Base-by-base conservation (phyloP, 2,797 vertebrate species). In the Liparis tanakae region DNA sequence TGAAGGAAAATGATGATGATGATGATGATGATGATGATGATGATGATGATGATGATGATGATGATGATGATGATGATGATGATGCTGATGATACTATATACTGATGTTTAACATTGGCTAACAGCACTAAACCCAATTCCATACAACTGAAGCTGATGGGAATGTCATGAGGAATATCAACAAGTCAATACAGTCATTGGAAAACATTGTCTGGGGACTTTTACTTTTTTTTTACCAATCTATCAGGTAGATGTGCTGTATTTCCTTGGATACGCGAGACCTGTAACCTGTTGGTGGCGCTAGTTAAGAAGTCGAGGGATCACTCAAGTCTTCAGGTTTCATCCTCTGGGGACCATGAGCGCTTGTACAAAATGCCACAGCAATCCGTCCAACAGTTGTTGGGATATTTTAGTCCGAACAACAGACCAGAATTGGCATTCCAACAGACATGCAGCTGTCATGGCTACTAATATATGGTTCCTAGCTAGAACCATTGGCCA, bases 391-490 rank as follows among this genome's bases (percentile, higher is more conserved):
- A 25, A 2, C 36, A 39, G 44, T 10, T 51, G 10, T 39, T 39
- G 20, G 37, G n/a, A 59, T 58, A 18, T 70, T 51, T 48, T 44
- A 12, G 14, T 59, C 39, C 18, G 7, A 18, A 51, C 6, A 17
- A 46, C 44, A 15, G 18, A 50, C 56, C 18, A 10, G n/a, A 36
- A 18, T 12, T 39, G 51, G 50, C 41, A 36, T 58, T 25, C 30
- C 30, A 6, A 4, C 9, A 61, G 46, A 39, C n/a, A 41, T 2
- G 13, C 54, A 36, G 36, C 36, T 48, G 5, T 36, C 37, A 14
- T 50, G 12, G 62, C 60, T 46, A 67, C 53, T 59, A 22, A 67
- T 73, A 68, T 44, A 48, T 65, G 59, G 25, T 20, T 36, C 18
- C 34, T 57, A 70, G 61, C 50, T 48, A 17, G 60, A 67, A n/a